Percentiles rank a stretch among this genome's conserved stretches.
phyloP scores from a whole-genome alignment of 2,888 invertebrate genomes.

The Drosophila lacicola region DNA sequence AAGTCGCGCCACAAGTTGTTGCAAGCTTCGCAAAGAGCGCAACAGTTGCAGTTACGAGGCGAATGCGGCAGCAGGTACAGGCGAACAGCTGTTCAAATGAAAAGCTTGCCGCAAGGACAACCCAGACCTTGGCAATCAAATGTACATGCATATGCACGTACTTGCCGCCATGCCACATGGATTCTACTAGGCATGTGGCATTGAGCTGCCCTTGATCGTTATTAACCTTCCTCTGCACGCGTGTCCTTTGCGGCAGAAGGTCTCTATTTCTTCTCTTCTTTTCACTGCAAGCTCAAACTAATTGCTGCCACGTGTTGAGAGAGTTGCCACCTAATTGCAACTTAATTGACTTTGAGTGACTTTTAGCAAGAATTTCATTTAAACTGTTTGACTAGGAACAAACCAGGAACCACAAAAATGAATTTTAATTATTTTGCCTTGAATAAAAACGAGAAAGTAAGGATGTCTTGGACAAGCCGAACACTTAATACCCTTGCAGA shows the following conservation, averaged over 20 bases:
- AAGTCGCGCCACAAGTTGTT: conserved; percentile 65
- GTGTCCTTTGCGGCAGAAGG: conserved; percentile 38
- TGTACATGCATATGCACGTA: background rate
- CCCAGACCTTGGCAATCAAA: conserved; percentile 38
- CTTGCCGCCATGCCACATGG: conserved; percentile 32
- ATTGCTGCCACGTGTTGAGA: conserved; percentile 13
- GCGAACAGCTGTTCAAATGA: conserved; percentile 51
- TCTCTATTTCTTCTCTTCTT: conserved; percentile 2
- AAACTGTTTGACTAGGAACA: no score
- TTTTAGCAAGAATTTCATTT: conserved; percentile 17
- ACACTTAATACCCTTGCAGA: no score
- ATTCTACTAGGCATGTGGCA: conserved; percentile 43
- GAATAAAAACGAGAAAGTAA: no score
- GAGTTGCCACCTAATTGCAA: conserved; percentile 35
- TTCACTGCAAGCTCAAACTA: conserved; percentile 3
- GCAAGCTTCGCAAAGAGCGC: conserved; percentile 44
- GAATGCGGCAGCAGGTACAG: conserved; percentile 11
- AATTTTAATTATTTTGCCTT: no score
- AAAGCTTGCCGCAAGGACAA: conserved; percentile 19
- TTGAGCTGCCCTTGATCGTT: conserved; percentile 76
- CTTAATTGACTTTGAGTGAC: conserved; percentile 53
- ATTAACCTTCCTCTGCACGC: conserved; percentile 59
- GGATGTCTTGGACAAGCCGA: no score
- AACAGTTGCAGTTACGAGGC: conserved; percentile 60
- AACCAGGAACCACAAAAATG: no score